These are phyloP conservation scores for Leptinotarsa lineolata DNA, from an alignment of 1,140 invertebrate species.

Conservation along the genomic window DNA sequence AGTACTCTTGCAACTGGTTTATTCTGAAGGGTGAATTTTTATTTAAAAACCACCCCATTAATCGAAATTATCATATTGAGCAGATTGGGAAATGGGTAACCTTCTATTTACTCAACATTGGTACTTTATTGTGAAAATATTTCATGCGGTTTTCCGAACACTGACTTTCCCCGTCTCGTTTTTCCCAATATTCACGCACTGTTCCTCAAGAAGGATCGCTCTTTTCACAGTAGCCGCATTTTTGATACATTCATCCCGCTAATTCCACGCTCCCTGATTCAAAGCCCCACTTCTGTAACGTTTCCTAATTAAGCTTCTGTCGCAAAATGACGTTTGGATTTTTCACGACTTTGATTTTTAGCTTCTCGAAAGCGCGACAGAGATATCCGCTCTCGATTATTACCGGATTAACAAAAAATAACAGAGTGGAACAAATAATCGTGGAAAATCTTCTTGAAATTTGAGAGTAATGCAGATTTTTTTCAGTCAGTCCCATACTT, in stretches of 20 bases:
- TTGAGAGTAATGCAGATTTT: too few relatives aligned
- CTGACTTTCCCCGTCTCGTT: neutral
- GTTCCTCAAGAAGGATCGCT: neutral
- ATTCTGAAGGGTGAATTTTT: too few relatives aligned
- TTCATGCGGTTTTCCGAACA: neutral
- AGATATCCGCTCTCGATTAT: slow-evolving; percentile 38
- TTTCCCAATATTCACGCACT: slow-evolving; percentile 2
- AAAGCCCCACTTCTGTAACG: slow-evolving; percentile 52
- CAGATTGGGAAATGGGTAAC: too few relatives aligned
- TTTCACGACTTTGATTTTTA: slow-evolving; percentile 52
- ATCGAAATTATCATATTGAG: too few relatives aligned
- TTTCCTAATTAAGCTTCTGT: slow-evolving; percentile 59
- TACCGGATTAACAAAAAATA: slow-evolving; percentile 39
- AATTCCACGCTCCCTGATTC: slow-evolving; percentile 54
- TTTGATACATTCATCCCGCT: slow-evolving; percentile 38
- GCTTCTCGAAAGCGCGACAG: slow-evolving; percentile 49
- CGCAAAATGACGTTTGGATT: slow-evolving; percentile 55
- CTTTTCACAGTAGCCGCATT: neutral
- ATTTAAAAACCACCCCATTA: too few relatives aligned
- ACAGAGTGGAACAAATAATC: too few relatives aligned
- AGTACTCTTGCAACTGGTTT: too few relatives aligned
- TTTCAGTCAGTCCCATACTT: too few relatives aligned
- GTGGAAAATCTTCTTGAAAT: too few relatives aligned
- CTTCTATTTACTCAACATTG: too few relatives aligned
- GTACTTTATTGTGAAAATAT: neutral